Percentiles rank a stretch among this genome's conserved stretches.
Evolutionary conservation across 2,888 invertebrate genomes (phyloP).

Genomic region (Cerastis rubricosa): DNA sequence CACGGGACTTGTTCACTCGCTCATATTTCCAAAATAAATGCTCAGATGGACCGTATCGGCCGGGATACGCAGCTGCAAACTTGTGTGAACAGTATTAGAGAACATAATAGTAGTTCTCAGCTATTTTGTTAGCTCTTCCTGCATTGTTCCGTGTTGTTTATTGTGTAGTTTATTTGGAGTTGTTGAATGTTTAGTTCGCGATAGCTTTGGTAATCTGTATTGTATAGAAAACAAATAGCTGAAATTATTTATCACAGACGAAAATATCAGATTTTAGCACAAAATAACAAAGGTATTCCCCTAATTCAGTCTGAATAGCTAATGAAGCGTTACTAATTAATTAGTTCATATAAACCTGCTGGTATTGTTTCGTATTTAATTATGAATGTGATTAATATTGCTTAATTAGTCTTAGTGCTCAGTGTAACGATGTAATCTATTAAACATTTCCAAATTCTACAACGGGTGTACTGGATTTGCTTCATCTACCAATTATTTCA

Average conservation of each 20-base stretch:
- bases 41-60: conserved; percentile 35
- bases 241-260: not conserved
- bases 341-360: conserved; percentile 10
- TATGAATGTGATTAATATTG: conserved; percentile 47
- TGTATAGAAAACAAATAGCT: conserved; percentile 9
- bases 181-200: conserved; percentile 22
- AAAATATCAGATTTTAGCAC: not conserved
- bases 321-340: conserved; percentile 38
- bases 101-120: conserved; percentile 55
- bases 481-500: not conserved
- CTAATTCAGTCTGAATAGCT: conserved; percentile 28
- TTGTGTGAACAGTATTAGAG: conserved; percentile 53
- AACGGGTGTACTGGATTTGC: not conserved
- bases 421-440: conserved; percentile 20
- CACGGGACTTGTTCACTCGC: conserved; percentile 51
- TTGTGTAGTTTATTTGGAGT: conserved; percentile 32
- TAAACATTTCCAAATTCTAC: not conserved
- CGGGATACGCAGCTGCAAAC: conserved; percentile 50
- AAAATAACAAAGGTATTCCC: conserved; percentile 8
- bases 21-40: conserved; percentile 59
- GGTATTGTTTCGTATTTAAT: conserved; percentile 29
- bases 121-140: conserved; percentile 54
- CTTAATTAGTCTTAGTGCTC: conserved; percentile 30
- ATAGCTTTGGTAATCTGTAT: conserved; percentile 38
- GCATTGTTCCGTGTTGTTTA: conserved; percentile 54